Evolutionary conservation across 2,888 invertebrate species (phyloP), one percentile per base, ranked within the genome.

Genomic region (Acrocyrtus sp.): DNA sequence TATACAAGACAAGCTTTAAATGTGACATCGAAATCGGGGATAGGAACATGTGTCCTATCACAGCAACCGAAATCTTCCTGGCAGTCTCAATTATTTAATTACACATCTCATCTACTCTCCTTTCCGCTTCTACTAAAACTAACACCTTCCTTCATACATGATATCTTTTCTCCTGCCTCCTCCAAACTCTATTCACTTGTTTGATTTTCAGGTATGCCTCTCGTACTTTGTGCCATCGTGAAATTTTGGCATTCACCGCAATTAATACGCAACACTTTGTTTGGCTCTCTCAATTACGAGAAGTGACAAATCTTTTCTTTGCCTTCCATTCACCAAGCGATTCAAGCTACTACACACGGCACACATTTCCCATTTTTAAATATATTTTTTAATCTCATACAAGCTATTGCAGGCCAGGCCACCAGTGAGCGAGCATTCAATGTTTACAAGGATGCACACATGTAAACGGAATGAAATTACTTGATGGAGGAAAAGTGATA

Each of bases 61-160:
- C n/a, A n/a, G n/a, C n/a, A n/a, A n/a, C n/a, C n/a, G 54, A 67
- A 58, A 67, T 58, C 48, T 27, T 51, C 57, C 51, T 73, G 67
- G 73, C 68, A 67, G 54, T 56, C 50, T 62, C 61, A 73, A 73
- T 62, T 67, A 68, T 73, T 73, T 72, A 58, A 72, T 72, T 72
- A 72, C 66, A 61, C 66, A 69, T 69, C 69, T 69, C 69, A 69
- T 69, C 61, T 48, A 69, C 61, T n/a, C 56, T 61, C 47, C 69
- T 69, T 69, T 61, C 61, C 69, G 69, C 69, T 69, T 69, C 69
- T 47, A 54, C 27, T 57, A 69, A 61, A 53, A 60, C 47, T 41
- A 69, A 69, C 69, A 61, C 69, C 69, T 69, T 45, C 24, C 8
- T 27, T 62, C 51, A 41, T 51, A 62, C 51, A 51, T 62, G 39